Evolutionary conservation across 2,888 invertebrate species (phyloP).

Genomic region (Eucriotettix oculatus): DNA sequence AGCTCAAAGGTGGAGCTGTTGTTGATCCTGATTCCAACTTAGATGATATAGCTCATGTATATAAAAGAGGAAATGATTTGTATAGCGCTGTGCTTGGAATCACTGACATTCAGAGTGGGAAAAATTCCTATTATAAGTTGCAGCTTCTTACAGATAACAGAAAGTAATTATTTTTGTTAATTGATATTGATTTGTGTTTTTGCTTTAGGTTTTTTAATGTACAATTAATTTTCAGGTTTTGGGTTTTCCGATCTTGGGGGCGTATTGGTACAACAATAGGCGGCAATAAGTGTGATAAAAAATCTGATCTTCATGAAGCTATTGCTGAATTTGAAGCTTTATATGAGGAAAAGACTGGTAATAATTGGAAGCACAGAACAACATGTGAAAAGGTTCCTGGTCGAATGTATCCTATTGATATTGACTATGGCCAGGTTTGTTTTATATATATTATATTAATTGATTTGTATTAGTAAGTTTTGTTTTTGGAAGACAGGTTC

Average conservation of each 20-base stretch:
- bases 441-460: too few relatives aligned
- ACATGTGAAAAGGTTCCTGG: constrained; percentile 56
- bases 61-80: constrained; percentile 36
- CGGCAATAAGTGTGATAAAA: constrained; percentile 41
- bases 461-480: too few relatives aligned
- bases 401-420: constrained; percentile 68
- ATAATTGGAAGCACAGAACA: constrained; percentile 50
- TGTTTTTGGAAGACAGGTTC: too few relatives aligned
- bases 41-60: constrained; percentile 64
- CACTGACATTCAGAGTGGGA: constrained; percentile 71
- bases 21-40: constrained; percentile 85
- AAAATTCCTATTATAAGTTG: constrained; percentile 89
- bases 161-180: neutral
- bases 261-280: constrained; percentile 92
- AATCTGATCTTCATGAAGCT: constrained; percentile 35
- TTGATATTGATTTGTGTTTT: neutral
- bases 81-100: constrained; percentile 68
- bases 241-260: constrained; percentile 88
- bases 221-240: constrained; percentile 33
- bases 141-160: constrained; percentile 50
- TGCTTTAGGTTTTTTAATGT: neutral
- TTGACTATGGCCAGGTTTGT: constrained; percentile 58
- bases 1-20: constrained; percentile 67
- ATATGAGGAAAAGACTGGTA: constrained; percentile 71
- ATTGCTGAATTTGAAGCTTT: constrained; percentile 40